phyloP scores from a whole-genome alignment of 2,113 vertebrate genomes.

The Serinus canaria region DNA sequence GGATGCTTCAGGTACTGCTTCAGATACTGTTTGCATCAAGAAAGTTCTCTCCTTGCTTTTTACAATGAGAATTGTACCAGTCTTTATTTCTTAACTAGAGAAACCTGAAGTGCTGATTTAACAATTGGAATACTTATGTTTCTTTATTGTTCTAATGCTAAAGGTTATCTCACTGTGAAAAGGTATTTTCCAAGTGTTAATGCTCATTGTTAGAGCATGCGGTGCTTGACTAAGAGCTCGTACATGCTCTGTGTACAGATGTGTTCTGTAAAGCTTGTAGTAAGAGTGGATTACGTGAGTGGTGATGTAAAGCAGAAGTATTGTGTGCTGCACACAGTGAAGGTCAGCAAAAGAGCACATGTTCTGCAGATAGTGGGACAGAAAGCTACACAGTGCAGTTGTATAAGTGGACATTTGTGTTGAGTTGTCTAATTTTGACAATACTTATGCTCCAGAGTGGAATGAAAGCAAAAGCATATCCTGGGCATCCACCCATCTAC shows the following conservation, averaged over 20 bases:
- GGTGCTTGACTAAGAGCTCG: conserved; percentile 9
- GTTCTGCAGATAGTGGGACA: background rate
- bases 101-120: conserved; percentile 15
- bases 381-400: background rate
- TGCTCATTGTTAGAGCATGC: background rate
- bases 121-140: background rate
- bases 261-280: background rate
- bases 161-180: conserved; percentile 5
- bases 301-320: background rate
- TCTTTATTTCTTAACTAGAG: background rate
- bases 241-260: background rate
- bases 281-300: background rate
- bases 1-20: background rate
- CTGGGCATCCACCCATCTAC: background rate
- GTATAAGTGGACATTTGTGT: background rate
- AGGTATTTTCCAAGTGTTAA: conserved; percentile 4
- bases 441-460: background rate
- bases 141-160: background rate
- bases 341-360: background rate
- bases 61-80: rapidly evolving
- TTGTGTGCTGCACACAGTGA: background rate
- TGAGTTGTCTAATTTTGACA: background rate
- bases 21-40: background rate
- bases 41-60: background rate
- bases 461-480: background rate